Evolutionary conservation across 2,797 vertebrate species (phyloP).

Genomic region (Danio aesculapii): DNA sequence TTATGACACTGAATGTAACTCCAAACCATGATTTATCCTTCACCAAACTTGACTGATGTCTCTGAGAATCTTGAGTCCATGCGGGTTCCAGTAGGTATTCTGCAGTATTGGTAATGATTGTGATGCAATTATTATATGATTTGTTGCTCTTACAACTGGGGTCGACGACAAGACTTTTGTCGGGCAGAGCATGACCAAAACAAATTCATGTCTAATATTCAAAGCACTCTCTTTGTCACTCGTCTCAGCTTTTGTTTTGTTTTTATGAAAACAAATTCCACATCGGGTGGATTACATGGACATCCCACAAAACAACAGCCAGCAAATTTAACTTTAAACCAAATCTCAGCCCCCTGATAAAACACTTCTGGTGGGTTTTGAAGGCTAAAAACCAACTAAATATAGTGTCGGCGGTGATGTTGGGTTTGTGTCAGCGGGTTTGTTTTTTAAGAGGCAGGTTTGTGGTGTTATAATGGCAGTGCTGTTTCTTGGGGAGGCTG

Average conservation of each 20-base stretch:
- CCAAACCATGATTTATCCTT: too few relatives aligned
- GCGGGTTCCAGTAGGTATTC: too few relatives aligned
- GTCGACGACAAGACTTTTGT: too few relatives aligned
- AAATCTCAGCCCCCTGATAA: not conserved
- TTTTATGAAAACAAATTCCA: not conserved
- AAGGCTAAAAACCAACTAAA: not conserved
- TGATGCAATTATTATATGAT: too few relatives aligned
- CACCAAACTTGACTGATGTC: too few relatives aligned
- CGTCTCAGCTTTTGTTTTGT: slow-evolving; percentile 10
- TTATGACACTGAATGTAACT: too few relatives aligned
- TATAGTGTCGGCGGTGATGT: not conserved
- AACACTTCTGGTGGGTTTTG: not conserved
- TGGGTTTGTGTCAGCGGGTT: slow-evolving; percentile 4
- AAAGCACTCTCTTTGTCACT: not conserved
- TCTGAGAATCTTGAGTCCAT: too few relatives aligned
- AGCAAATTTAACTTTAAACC: not conserved
- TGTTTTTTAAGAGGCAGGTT: slow-evolving; percentile 17
- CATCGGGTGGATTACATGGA: not conserved
- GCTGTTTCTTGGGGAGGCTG: slow-evolving; percentile 59
- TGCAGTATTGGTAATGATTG: too few relatives aligned
- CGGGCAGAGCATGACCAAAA: not conserved
- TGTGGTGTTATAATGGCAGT: slow-evolving; percentile 38
- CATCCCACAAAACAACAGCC: not conserved
- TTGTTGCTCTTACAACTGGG: too few relatives aligned
- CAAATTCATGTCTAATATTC: not conserved